Conservation (phyloP, 2,113 vertebrate species). For the Pedionomus torquatus region DNA sequence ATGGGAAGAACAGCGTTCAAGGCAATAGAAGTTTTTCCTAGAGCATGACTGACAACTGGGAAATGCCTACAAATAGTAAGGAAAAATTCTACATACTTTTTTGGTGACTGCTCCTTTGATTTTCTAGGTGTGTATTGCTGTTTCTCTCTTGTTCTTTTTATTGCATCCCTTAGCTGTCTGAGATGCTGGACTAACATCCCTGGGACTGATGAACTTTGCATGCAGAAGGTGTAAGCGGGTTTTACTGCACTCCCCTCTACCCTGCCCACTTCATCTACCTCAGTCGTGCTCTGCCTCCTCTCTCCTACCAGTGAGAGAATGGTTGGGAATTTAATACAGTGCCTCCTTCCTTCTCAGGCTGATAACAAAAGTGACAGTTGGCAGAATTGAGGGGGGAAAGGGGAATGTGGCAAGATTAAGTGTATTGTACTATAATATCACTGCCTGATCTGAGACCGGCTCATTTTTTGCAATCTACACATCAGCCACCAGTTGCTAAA, state of each 20-base stretch:
- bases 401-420: neutral
- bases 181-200: neutral
- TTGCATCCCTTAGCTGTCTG: neutral
- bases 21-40: neutral
- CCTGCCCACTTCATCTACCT: neutral
- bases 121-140: neutral
- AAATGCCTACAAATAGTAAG: neutral
- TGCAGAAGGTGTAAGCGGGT: neutral
- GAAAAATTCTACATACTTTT: neutral
- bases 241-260: neutral
- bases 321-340: neutral
- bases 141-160: neutral
- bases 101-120: neutral
- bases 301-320: accelerated
- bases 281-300: neutral
- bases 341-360: neutral
- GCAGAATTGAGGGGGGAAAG: neutral
- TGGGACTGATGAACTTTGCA: neutral
- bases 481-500: neutral
- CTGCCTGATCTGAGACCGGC: neutral
- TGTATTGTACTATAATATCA: neutral
- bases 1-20: neutral
- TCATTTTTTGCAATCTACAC: neutral
- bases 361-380: neutral
- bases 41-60: neutral